Base-by-base conservation (phyloP, 2,888 invertebrate genomes). In the Piscicola geometra region DNA sequence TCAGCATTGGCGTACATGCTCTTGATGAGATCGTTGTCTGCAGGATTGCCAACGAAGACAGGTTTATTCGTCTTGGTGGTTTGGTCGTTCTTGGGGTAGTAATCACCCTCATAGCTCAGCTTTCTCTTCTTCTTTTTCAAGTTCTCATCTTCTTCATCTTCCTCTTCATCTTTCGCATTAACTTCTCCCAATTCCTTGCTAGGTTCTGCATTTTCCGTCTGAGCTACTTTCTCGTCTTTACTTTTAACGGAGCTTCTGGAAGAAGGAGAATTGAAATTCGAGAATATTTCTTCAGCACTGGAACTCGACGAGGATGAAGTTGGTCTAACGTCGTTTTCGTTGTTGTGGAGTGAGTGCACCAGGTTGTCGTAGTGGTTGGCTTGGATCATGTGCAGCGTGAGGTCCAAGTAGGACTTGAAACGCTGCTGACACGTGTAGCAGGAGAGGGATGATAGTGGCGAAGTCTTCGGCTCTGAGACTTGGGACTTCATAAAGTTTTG, bases 281-380 rank as follows among this genome's bases (percentile, higher is more conserved):
- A 41, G 15, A 41, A 15, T 41, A 15, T 41, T 41, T 41, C 41
- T 41, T 41, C 41, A 41, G 41, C 15, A n/a, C 64, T 64, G 9
- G 64, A n/a, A 21, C 9, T 64, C 9, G 64, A 64, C 41, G 64
- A 64, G 64, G 30, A 28, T 30, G 64, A n/a, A n/a, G 64, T 30
- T 64, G 64, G 25, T 64, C 25, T n/a, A n/a, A 28, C 9, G 9
- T 64, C 25, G 25, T 30, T 64, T 3, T 64, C 21, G 64, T 64
- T 64, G 21, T 30, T 28, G 64, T 64, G 5, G 25, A 64, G 30
- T 30, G 64, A 64, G 30, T 64, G 30, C 64, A 64, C 64, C 9
- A 64, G 64, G 30, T 64, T 64, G 64, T 64, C 64, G 64, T 64
- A 64, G 64, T 64, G 64, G 64, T 64, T 64, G 5, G 64, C 30